These are phyloP conservation scores for Ophiodon elongatus DNA, from an alignment of 2,113 vertebrate genomes.

Conservation along the genomic window DNA sequence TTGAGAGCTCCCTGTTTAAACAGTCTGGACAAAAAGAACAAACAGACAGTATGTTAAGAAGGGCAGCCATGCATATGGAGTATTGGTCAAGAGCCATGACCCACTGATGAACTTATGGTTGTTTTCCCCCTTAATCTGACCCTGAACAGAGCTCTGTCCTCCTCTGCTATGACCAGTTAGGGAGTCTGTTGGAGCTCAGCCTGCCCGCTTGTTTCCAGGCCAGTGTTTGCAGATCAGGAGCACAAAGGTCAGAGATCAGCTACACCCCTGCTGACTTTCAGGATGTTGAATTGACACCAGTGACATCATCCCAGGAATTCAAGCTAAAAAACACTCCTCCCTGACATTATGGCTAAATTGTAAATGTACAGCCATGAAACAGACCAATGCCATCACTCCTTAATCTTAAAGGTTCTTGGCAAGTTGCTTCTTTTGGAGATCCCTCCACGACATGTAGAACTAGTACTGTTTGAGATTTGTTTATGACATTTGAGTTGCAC, in stretches of 20 bases:
- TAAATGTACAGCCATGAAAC: background rate
- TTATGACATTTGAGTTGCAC: background rate
- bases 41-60: background rate
- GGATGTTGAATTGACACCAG: slow-evolving; percentile 55
- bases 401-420: slow-evolving; percentile 1
- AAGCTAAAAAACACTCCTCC: slow-evolving; percentile 31
- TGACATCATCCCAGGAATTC: background rate
- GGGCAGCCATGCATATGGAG: background rate
- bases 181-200: slow-evolving; percentile 84
- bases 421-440: background rate
- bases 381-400: background rate
- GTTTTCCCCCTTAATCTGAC: slow-evolving; percentile 25
- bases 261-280: slow-evolving; percentile 56
- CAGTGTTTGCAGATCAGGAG: slow-evolving; percentile 42
- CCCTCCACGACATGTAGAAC: background rate
- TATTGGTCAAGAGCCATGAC: background rate
- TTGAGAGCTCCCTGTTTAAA: background rate
- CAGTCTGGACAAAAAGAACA: background rate
- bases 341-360: background rate
- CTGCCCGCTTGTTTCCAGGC: slow-evolving; percentile 70
- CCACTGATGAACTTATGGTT: slow-evolving; percentile 17
- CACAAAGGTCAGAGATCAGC: slow-evolving; percentile 47
- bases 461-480: background rate
- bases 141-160: slow-evolving; percentile 86
- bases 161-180: slow-evolving; percentile 88